A percentile compares a stretch with the other conserved stretches of the same genome.
Evolutionary conservation across 2,113 vertebrate genomes (phyloP).

Genomic region (Meriones unguiculatus): DNA sequence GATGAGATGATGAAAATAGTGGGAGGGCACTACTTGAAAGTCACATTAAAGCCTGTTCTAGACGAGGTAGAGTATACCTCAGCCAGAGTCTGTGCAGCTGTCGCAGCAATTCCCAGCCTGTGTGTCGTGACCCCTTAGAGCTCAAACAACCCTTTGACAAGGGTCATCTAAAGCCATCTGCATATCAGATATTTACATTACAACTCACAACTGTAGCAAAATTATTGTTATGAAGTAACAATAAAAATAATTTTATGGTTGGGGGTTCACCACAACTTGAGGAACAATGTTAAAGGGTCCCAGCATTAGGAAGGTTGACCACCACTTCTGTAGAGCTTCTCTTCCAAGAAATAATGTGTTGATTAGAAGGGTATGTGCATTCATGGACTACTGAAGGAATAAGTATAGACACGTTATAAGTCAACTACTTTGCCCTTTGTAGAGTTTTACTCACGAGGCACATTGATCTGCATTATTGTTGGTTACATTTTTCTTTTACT

Average conservation of each 20-base stretch:
- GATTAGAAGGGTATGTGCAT: not conserved
- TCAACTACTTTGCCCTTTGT: not conserved
- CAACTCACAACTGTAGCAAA: not conserved
- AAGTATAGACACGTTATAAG: not conserved
- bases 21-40: slow-evolving; percentile 96
- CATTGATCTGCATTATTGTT: not conserved
- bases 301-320: not conserved
- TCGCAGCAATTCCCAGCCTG: not conserved
- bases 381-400: not conserved
- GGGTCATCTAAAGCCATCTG: not conserved
- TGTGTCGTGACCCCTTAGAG: too few species aligned
- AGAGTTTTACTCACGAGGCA: slow-evolving; percentile 13
- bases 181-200: not conserved
- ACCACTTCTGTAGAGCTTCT: not conserved
- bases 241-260: not conserved
- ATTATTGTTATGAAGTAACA: not conserved
- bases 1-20: slow-evolving; percentile 99
- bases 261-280: not conserved
- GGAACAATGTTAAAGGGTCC: not conserved
- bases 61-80: slow-evolving; percentile 92
- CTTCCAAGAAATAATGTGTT: not conserved
- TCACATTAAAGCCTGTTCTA: slow-evolving; percentile 96
- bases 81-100: not conserved
- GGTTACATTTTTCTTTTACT: slow-evolving; percentile 18
- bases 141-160: not conserved